Base-by-base conservation (phyloP, 2,888 invertebrate species). In the Ectropis crepuscularia region DNA sequence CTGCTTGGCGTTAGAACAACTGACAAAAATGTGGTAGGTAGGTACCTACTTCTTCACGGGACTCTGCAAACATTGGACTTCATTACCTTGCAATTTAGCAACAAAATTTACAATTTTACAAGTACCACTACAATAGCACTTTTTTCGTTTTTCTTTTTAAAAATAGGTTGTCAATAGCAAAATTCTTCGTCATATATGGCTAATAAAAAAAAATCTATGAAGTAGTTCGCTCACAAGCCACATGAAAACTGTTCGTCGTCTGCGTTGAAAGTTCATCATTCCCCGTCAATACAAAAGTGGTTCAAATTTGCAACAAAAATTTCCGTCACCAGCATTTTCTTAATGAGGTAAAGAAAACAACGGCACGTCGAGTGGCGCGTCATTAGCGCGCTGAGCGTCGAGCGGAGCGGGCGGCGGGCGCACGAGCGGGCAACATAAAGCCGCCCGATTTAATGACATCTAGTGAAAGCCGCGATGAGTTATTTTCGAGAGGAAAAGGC, bases 401-500 rank as follows among this genome's bases (percentile, higher is more conserved):
- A 81, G 80, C 79, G 78, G 75, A 76, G 81, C 80, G 78, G 73
- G 68, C 6, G 38, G 45, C 38, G 54, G 55, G 28, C 70, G 70
- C 70, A 68, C 62, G 66, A 69, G 76, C 75, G 75, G 70, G 70
- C 71, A 78, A 65, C 74, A 86, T 85, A 86, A 87, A 88, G 86
- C 82, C 77, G 71, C 72, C 78, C 77, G 86, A 87, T 89, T 89
- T 91, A 91, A 90, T 91, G 90, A 90, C 89, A 90, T 88, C 89
- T 87, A 85, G 83, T 87, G 88, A 88, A 89, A 86, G 87, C 80
- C 85, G 89, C 86, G 91, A 91, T 91, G 91, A 91, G 91, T 90
- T 91, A 90, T 90, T 90, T 91, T 90, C 84, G 88, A 92, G 91
- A 88, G 90, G 87, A 92, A 92, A 92, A 92, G 90, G 91, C 90